A percentile compares a stretch with the other conserved stretches of the same genome.
These are phyloP conservation scores for Hexactinellida sp. DNA, from an alignment of 37 sponge, comb jelly and placozoan genomes.

Conservation along the genomic window DNA sequence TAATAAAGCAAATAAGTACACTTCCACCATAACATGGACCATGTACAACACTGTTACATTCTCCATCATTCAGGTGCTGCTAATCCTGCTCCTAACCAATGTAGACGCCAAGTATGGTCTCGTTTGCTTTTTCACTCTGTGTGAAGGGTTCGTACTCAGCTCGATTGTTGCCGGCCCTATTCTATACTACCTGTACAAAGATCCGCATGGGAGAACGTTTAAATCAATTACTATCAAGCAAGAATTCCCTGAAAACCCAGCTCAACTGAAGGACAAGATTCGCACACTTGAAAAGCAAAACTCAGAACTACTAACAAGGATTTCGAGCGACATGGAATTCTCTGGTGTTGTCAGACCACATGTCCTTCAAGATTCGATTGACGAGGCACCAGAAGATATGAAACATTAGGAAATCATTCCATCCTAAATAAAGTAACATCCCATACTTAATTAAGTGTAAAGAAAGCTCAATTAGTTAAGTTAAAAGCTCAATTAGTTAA, in stretches of 20 bases:
- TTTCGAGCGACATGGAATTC: not conserved
- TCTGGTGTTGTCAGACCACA: too few species aligned
- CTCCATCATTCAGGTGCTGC: not conserved
- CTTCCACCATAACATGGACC: constrained; percentile 5
- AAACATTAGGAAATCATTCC: too few species aligned
- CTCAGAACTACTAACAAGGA: not conserved
- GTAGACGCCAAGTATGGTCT: not conserved
- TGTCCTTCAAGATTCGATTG: too few species aligned
- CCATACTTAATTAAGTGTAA: too few species aligned
- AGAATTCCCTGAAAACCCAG: not conserved
- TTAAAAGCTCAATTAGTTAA: too few species aligned
- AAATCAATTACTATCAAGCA: not conserved
- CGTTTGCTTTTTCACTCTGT: not conserved
- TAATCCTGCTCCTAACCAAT: not conserved
- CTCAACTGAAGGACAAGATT: not conserved
- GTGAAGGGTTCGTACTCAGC: not conserved
- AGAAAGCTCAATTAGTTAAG: too few species aligned
- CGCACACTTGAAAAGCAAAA: not conserved
- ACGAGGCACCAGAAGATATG: too few species aligned
- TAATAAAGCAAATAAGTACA: not conserved
- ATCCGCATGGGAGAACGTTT: not conserved
- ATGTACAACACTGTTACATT: not conserved
- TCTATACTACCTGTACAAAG: not conserved
- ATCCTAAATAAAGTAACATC: too few species aligned
- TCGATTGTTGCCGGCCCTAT: not conserved